phyloP scores from a whole-genome alignment of 2,888 invertebrate genomes.

The Uropetala carovei region DNA sequence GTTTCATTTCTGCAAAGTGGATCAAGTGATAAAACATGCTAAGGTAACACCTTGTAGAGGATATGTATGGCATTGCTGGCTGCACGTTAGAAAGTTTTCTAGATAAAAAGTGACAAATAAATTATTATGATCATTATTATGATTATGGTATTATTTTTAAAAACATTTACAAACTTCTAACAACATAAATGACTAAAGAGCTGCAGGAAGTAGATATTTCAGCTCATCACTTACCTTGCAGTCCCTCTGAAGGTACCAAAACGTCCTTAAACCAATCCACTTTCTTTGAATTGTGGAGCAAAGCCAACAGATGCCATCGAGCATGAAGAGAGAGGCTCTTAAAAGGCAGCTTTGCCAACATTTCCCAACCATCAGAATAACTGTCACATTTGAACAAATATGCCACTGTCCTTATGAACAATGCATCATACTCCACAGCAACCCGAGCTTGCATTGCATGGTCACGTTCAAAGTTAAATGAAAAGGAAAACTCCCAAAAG shows the following conservation, averaged over 20 bases:
- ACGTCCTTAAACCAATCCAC: not conserved
- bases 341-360: slow-evolving; percentile 86
- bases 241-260: not conserved
- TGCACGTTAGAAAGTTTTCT: not conserved
- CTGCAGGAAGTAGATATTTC: too few relatives aligned
- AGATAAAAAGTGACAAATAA: not conserved
- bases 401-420: slow-evolving; percentile 83
- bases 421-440: slow-evolving; percentile 85
- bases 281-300: slow-evolving; percentile 75
- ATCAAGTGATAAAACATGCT: too few relatives aligned
- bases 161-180: not conserved
- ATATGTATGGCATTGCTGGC: not conserved
- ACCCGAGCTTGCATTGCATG: slow-evolving; percentile 78
- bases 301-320: slow-evolving; percentile 83
- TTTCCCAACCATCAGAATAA: slow-evolving; percentile 88
- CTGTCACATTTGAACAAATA: slow-evolving; percentile 82
- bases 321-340: slow-evolving; percentile 78
- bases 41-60: too few relatives aligned
- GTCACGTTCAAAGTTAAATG: slow-evolving; percentile 71
- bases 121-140: too few relatives aligned
- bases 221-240: not conserved
- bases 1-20: too few relatives aligned
- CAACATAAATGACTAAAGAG: not conserved
- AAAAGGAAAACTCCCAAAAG: slow-evolving; percentile 43
- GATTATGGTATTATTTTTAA: too few relatives aligned